phyloP scores from a whole-genome alignment of 1,140 invertebrate species.

The Trigoniulus corallinus region DNA sequence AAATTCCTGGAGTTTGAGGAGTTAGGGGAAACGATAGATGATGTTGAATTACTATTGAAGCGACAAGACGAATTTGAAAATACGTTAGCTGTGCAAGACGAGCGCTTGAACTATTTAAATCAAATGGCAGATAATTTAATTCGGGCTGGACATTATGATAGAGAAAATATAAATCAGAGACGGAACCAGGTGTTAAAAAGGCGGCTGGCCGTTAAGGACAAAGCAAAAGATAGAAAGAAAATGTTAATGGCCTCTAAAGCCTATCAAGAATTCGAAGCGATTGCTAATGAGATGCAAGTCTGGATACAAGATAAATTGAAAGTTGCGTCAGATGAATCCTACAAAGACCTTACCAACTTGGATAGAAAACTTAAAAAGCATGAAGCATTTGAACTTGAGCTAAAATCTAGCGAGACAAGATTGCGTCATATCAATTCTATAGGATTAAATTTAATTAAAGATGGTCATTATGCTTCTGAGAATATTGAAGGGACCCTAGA shows the following conservation, averaged over 20 bases:
- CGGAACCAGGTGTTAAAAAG: constrained; percentile 54
- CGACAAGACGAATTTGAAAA: constrained; percentile 89
- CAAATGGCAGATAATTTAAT: constrained; percentile 74
- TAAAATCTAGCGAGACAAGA: constrained; percentile 79
- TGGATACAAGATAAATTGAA: constrained; percentile 89
- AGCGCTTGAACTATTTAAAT: constrained; percentile 67
- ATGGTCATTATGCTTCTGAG: constrained; percentile 46
- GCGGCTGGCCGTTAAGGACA: constrained; percentile 51
- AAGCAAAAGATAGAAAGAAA: constrained; percentile 49
- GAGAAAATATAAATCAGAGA: constrained; percentile 49
- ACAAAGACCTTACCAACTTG: constrained; percentile 76
- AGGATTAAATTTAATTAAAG: constrained; percentile 44
- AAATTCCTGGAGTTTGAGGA: constrained; percentile 79
- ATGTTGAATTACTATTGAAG: constrained; percentile 84
- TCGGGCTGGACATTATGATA: constrained; percentile 67
- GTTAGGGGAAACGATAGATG: constrained; percentile 76
- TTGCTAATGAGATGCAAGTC: constrained; percentile 63
- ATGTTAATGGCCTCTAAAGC: constrained; percentile 56
- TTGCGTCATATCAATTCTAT: constrained; percentile 51
- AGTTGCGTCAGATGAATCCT: constrained; percentile 80
- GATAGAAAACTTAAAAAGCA: constrained; percentile 92
- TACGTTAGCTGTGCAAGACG: constrained; percentile 82
- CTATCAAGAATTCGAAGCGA: constrained; percentile 71
- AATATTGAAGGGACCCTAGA: constrained; percentile 46
- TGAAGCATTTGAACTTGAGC: constrained; percentile 89